Base-by-base conservation (phyloP, 1,140 invertebrate species). In the Sycobia sp. region DNA sequence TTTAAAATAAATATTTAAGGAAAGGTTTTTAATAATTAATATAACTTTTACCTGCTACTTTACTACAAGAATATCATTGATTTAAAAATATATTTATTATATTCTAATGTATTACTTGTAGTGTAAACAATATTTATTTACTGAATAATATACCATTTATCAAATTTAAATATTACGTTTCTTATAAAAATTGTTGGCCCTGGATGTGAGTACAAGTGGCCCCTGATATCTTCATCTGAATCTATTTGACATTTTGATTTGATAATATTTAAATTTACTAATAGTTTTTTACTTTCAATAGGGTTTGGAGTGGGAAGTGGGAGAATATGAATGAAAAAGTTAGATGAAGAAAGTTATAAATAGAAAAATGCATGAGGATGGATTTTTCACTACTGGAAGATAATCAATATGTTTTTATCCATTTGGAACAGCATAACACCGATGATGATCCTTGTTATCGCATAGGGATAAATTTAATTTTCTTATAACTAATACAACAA, bases 211-310 rank as follows among this genome's bases (percentile, higher is more conserved):
- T 71, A 73, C 68, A 67, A 66, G 61, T 49, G 54, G 62, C 53
- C 62, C 49, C 51, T 57, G 36, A 49, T 56, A 63, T 57, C 27
- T 32, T 59, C 16, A 65, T 59, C 46, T 56, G 16, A 58, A 53
- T 54, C 27, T 51, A 60, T 55, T 60, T 58, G 50, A 60, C 23
- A 54, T 29, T 55, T 55, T 47, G 32, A 49, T 55, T 60, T 59
- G 56, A 59, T 16, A 25, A 59, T 46, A 44, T 38, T 66, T 44
- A 41, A 13, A 57, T 74, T 77, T 78, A 80, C 78, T 82, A 82
- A 82, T 82, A 82, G 79, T 72, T 76, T 79, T 81, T 82, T 82
- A 76, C 77, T 82, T 81, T 81, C 66, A 81, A 71, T 76, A 80
- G 77, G 78, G 70, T 70, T 67, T 77, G 70, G 71, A 72, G 71